Evolutionary conservation across 2,888 invertebrate species (phyloP).

Genomic region (Cheilosia vulpina): DNA sequence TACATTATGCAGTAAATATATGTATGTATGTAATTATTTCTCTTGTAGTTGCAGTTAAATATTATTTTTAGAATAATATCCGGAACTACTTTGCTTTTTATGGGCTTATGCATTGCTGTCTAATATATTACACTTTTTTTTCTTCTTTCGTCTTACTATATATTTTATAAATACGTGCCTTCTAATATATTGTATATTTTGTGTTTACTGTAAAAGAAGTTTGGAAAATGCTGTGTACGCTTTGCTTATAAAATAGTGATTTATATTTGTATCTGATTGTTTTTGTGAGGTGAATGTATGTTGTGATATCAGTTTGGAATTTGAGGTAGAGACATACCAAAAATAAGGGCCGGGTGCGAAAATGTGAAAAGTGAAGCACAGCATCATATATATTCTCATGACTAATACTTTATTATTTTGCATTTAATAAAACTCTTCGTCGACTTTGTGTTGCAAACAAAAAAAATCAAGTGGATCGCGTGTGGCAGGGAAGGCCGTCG

Average conservation of each 20-base stretch:
- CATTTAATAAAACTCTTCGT: too few relatives aligned
- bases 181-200: not conserved
- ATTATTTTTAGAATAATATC: constrained; percentile 5
- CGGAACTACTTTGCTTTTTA: constrained; percentile 1
- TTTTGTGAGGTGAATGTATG: not conserved
- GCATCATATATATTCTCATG: too few relatives aligned
- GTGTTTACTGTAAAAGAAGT: not conserved
- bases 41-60: constrained; percentile 13
- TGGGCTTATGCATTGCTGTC: constrained; percentile 6
- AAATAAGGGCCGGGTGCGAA: not conserved
- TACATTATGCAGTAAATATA: constrained; percentile 51
- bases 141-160: not conserved
- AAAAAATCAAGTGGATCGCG: too few relatives aligned
- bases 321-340: not conserved
- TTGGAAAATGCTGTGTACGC: not conserved
- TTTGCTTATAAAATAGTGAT: constrained; percentile 17
- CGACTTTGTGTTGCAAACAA: too few relatives aligned
- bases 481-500: too few relatives aligned
- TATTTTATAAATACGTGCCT: not conserved
- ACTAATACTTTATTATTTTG: too few relatives aligned
- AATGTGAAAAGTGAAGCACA: not conserved
- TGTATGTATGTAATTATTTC: constrained; percentile 16
- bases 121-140: constrained; percentile 32
- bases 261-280: constrained; percentile 9
- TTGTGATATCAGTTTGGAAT: not conserved